Base-by-base conservation (phyloP, 2,113 vertebrate genomes). In the Apteryx owenii region DNA sequence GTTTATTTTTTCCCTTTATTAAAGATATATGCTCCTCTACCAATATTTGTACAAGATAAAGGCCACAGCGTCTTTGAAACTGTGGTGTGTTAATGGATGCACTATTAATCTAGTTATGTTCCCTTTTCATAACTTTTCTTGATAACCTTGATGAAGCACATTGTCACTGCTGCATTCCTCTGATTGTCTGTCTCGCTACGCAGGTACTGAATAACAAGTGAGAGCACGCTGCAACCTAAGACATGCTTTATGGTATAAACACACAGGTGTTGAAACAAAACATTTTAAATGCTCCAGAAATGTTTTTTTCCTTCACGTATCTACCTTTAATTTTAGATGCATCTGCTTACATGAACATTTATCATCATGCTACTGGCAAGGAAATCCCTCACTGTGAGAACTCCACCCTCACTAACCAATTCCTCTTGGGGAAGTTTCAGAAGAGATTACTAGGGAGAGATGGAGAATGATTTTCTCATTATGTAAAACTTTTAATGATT, bases 261-360 rank as follows among this genome's bases (percentile, higher is more conserved):
- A 83, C 40, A 89, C 1, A 1, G 81, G 42, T 61, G 83, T n/a
- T 93, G 64, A 91, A 92, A 97, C 26, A 89, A 71, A 42, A 66
- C 60, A 26, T 89, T 75, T 56, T 9, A 84, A 33, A 38, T 93
- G 72, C 75, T 93, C 76, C 60, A 93, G 76, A 96, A 95, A 86
- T 51, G 44, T 66, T 56, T 79, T 87, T 93, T 95, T 95, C 70
- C 89, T 77, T 83, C 58, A 92, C 0, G 2, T 91, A 90, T 93
- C 94, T 93, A 36, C 75, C 79, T 93, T 76, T 94, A 95, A 97
- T 97, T 97, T 96, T 97, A 96, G 85, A 93, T 91, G 36, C 31
- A 86, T 94, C 73, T 21, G 60, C 38, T 90, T 69, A 48, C 10
- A 82, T 79, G 65, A 46, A 56, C 10, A 87, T 81, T 85, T 31